phyloP scores from a whole-genome alignment of 1,140 invertebrate genomes.

The Physella acuta region DNA sequence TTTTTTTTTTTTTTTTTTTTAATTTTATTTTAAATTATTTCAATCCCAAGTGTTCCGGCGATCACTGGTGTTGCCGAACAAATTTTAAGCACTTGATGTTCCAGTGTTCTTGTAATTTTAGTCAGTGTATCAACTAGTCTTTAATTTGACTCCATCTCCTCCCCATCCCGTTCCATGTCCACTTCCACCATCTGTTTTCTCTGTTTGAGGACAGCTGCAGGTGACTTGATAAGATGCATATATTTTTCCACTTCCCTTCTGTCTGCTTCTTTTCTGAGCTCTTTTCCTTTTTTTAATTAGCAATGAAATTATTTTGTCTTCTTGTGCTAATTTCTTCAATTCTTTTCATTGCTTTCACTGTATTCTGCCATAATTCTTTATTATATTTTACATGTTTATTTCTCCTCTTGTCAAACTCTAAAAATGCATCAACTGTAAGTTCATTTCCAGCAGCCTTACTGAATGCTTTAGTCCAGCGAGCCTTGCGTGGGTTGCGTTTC shows the following conservation, averaged over 20 bases:
- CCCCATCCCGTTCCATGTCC: conserved; percentile 15
- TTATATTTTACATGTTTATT: conserved; percentile 92
- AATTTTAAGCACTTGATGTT: too few species aligned
- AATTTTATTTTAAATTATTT: too few species aligned
- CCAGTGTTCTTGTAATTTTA: too few species aligned
- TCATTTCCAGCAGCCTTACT: conserved; percentile 96
- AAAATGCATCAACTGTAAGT: conserved; percentile 89
- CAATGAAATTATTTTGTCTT: conserved; percentile 76
- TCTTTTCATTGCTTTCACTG: conserved; percentile 92
- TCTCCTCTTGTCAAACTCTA: conserved; percentile 94
- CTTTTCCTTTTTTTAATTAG: conserved; percentile 85
- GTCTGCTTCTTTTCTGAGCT: conserved; percentile 83
- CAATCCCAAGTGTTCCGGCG: too few species aligned
- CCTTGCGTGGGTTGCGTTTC: conserved; percentile 98
- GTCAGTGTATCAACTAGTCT: too few species aligned
- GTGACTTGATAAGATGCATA: conserved; percentile 85
- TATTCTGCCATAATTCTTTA: conserved; percentile 88
- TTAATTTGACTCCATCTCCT: conserved; percentile 21
- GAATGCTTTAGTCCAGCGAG: conserved; percentile 98
- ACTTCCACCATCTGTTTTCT: conserved; percentile 25
- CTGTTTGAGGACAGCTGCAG: conserved; percentile 63
- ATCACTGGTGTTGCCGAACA: too few species aligned
- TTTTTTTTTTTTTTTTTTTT: too few species aligned
- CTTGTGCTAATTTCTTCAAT: conserved; percentile 79
- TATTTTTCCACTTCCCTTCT: conserved; percentile 88